Conservation (phyloP, 2,113 vertebrate genomes). For the Passer montanus region DNA sequence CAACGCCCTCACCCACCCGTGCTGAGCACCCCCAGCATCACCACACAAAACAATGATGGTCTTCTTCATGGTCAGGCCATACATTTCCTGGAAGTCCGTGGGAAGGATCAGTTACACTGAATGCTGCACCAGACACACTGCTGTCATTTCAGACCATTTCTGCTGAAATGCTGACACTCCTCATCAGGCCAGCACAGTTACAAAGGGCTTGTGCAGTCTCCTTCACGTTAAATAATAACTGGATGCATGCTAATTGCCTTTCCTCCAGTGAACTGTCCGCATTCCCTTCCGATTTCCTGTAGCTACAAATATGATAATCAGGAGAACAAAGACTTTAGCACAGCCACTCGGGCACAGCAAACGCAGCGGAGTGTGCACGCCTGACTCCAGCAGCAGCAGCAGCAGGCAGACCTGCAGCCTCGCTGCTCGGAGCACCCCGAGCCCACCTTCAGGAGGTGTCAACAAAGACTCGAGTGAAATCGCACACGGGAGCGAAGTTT, state of each 20-base stretch:
- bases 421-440: background rate
- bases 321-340: constrained; percentile 68
- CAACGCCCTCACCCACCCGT: background rate
- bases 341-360: constrained; percentile 10
- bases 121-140: background rate
- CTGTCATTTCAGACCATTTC: background rate
- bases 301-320: constrained; percentile 63
- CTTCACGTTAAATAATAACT: constrained; percentile 27
- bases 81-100: background rate
- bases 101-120: background rate
- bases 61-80: background rate
- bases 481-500: background rate
- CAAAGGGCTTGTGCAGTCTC: constrained; percentile 6
- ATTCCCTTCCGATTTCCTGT: constrained; percentile 64
- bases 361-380: background rate
- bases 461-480: background rate
- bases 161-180: constrained; percentile 11
- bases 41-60: background rate
- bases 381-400: background rate
- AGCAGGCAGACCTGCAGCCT: background rate
- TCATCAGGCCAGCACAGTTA: constrained; percentile 35
- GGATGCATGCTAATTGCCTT: constrained; percentile 51
- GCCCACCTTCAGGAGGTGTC: background rate
- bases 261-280: constrained; percentile 42
- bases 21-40: background rate